Percentiles rank a stretch among this genome's conserved stretches.
Conservation (phyloP, 2,113 vertebrate species). For the human region GRCh38 chr11:107769001-107769500, state of each 20-base stretch:
- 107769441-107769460: background rate
- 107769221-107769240: background rate
- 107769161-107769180: background rate
- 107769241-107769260: background rate
- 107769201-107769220: background rate
- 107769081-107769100: background rate
- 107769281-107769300: background rate
- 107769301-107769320: background rate
- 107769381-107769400: background rate
- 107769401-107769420: constrained; percentile 4
- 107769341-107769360: background rate
- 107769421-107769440: background rate
- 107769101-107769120: background rate
- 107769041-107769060: background rate
- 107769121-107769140: background rate
- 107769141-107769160: background rate
- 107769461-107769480: constrained; percentile 8
- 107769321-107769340: background rate
- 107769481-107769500: background rate
- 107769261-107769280: background rate
- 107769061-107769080: background rate
- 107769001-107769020: too few relatives aligned
- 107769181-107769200: background rate
- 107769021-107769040: too few relatives aligned
- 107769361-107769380: background rate